Percentiles rank a stretch among this genome's conserved stretches.
These are phyloP conservation scores for Pseudococcus viburni DNA, from an alignment of 2,888 invertebrate species.

Conservation along the genomic window DNA sequence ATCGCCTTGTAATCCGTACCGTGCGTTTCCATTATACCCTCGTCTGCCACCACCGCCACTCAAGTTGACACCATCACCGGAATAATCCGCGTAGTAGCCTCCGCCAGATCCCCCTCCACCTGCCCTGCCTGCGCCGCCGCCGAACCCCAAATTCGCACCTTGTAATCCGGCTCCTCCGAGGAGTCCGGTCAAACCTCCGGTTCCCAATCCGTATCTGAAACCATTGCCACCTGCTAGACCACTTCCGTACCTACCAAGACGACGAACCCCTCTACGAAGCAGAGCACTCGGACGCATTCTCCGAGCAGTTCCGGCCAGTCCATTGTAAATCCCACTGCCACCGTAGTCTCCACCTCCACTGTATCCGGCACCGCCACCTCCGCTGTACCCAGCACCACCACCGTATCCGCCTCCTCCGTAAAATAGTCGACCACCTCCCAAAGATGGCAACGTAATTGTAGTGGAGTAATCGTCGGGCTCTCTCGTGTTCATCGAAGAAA, in stretches of 20 bases:
- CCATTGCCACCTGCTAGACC: background rate
- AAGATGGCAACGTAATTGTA: background rate
- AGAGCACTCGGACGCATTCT: background rate
- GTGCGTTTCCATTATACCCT: background rate
- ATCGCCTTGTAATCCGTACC: background rate
- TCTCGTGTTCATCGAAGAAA: background rate
- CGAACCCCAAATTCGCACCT: background rate
- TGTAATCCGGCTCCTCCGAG: background rate
- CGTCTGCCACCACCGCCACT: background rate
- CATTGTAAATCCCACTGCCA: background rate
- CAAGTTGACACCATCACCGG: background rate
- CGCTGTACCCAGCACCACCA: background rate
- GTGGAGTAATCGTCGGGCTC: background rate
- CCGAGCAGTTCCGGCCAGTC: background rate
- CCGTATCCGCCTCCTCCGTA: background rate
- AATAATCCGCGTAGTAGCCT: background rate
- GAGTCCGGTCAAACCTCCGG: background rate
- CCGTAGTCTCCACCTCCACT: background rate
- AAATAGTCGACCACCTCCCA: background rate
- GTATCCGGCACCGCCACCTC: background rate
- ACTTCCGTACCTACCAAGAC: background rate
- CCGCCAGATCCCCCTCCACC: background rate
- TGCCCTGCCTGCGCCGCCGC: background rate
- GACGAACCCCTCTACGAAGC: background rate
- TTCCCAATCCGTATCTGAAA: background rate